Base-by-base conservation (phyloP, 1,140 invertebrate species). In the Drosophila bipectinata region DNA sequence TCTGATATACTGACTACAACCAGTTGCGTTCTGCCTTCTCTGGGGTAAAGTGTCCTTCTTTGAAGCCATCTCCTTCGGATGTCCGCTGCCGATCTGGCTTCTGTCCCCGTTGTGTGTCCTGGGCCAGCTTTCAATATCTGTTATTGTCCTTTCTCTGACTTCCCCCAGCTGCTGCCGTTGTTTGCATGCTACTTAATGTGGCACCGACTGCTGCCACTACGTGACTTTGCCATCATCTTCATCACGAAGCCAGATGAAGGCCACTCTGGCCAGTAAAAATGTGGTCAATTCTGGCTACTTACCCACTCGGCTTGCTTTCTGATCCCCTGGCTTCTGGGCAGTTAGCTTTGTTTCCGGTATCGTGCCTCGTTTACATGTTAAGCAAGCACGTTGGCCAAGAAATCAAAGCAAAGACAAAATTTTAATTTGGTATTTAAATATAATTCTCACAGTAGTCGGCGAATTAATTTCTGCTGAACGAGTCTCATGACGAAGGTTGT, bases 181-280 rank as follows among this genome's bases (percentile, higher is more conserved):
- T 77, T 85, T 87, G 81, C 82, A 87, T 87, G 77, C 51, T 66
- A 81, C 74, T 87, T 87, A 77, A 77, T 84, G 81, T 69, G 72
- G 60, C 58, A 72, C 49, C 75, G 63, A 41, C 63, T 74, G 69
- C 47, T 85, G 77, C 51, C 66, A 63, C 77, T 85, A 85, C 73
- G 77, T 84, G 81, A 85, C 72, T 77, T 66, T 66, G 49, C 53
- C 51, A 34, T 48, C 57, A 59, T 62, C 62, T 66, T 74, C 72
- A 74, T 74, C 59, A 73, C 59, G 39, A 75, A 59, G 79, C 49
- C 41, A 56, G 34, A 48, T 48, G 14, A 32, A 32, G 18, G 18
- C 30, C 61, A 26, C 26, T 21, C 18, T 1, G 44, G 44, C 18
- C 52, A 48, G 47, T 74, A 66, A 49, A 51, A 61, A 34, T 56